Evolutionary conservation across 23 tunicate species (phyloP).

Genomic region (Oikopleura albicans): DNA sequence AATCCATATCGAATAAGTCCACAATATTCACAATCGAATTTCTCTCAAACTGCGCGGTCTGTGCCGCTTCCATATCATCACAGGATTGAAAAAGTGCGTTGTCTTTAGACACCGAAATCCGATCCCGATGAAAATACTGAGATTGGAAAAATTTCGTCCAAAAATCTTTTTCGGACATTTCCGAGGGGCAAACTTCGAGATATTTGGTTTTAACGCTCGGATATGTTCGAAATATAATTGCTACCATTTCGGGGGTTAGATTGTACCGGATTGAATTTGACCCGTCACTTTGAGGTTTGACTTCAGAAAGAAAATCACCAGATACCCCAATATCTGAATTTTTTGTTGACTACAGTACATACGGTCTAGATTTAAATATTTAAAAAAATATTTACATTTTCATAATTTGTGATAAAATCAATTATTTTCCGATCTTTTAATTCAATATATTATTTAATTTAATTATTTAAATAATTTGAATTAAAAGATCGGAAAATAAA

Average conservation of each 20-base stretch:
- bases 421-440: no score
- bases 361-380: no score
- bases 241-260: conserved; percentile 52
- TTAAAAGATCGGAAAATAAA: no score
- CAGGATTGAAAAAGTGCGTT: not conserved
- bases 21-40: not conserved
- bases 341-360: not conserved
- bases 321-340: conserved; percentile 69
- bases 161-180: conserved; percentile 76
- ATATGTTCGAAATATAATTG: conserved; percentile 61
- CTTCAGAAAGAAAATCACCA: conserved; percentile 64
- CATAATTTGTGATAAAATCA: no score
- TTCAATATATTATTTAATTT: no score
- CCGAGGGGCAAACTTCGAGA: conserved; percentile 60
- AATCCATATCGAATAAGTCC: not conserved
- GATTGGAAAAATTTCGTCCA: conserved; percentile 94
- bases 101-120: not conserved
- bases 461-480: no score
- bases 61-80: not conserved
- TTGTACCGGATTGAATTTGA: conserved; percentile 63
- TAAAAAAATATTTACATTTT: no score
- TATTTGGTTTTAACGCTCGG: conserved; percentile 73
- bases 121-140: conserved; percentile 71
- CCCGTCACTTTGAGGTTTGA: conserved; percentile 84
- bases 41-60: not conserved